Base-by-base conservation (phyloP, 1,140 invertebrate genomes). In the Yoshiicerus persimilis region DNA sequence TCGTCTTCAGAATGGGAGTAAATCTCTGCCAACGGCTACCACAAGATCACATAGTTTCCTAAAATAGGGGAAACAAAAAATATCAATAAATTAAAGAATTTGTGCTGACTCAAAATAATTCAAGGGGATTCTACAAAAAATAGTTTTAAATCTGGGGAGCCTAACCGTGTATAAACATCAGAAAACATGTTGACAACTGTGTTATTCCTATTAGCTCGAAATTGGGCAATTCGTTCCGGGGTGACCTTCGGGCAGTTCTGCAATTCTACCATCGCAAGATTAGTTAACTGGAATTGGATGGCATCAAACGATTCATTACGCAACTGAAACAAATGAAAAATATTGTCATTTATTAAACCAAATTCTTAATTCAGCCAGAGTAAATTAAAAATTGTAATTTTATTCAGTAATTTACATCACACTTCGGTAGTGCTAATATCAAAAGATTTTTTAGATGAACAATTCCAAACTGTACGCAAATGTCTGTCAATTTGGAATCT, bases 11-110 rank as follows among this genome's bases (percentile, higher is more conserved):
- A 32, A n/a, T 34, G 75, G 75, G 11, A 80, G 75, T 10, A 80
- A 38, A 80, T 80, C 75, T 38, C 75, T 80, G 75, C 75, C 75
- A 80, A 80, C 75, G n/a, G 75, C 75, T 36, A 80, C 75, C 9
- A 80, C 75, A 80, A 80, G 75, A 36, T 80, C 75, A 80, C 75
- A 80, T 34, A 80, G 75, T 80, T 80, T 80, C 75, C 75, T 80
- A 36, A 80, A 80, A 80, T n/a, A n/a, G 75, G 75, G 75, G 13
- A 80, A 80, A 80, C 75, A 80, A 23, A 80, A 80, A 80, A 32
- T 23, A 80, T 36, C n/a, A 80, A 80, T 80, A 25, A 80, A 38
- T 36, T 25, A 6, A 30, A 30, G 30, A 30, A 70, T 30, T 47
- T 47, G 41, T 47, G 2, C 11, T 47, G 41, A 70, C 9, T 16